Conservation (phyloP, 2,797 vertebrate genomes). For the Lacerta bilineata region DNA sequence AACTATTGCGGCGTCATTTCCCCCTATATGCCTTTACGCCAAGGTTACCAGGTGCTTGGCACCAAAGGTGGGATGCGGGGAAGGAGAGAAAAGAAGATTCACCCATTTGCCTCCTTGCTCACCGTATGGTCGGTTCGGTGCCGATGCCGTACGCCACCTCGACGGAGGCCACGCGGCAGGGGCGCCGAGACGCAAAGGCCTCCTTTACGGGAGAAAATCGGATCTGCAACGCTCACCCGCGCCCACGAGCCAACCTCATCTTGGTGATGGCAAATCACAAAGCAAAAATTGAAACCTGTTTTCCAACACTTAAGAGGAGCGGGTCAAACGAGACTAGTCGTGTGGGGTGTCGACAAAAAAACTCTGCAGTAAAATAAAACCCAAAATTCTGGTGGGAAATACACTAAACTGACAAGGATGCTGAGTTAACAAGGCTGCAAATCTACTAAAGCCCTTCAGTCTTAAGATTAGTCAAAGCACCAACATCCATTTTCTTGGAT, state of each 20-base stretch:
- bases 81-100: background rate
- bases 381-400: background rate
- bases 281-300: background rate
- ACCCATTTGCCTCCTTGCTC: background rate
- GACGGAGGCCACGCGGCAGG: too few species aligned
- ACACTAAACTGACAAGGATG: background rate
- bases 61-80: background rate
- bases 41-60: background rate
- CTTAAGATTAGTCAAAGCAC: too few species aligned
- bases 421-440: rapidly evolving
- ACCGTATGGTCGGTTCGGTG: background rate
- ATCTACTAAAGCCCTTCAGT: background rate
- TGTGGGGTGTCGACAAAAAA: background rate
- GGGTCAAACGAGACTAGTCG: too few species aligned
- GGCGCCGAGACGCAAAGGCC: background rate
- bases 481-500: background rate
- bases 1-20: background rate
- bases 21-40: background rate
- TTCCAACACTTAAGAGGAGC: too few species aligned
- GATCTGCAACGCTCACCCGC: background rate
- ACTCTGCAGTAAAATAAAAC: background rate
- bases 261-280: background rate
- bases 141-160: background rate
- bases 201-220: background rate
- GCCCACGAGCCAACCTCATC: background rate